Percentiles rank a stretch among this genome's conserved stretches.
phyloP scores from a whole-genome alignment of 2,888 invertebrate genomes.

The Machimus atricapillus region DNA sequence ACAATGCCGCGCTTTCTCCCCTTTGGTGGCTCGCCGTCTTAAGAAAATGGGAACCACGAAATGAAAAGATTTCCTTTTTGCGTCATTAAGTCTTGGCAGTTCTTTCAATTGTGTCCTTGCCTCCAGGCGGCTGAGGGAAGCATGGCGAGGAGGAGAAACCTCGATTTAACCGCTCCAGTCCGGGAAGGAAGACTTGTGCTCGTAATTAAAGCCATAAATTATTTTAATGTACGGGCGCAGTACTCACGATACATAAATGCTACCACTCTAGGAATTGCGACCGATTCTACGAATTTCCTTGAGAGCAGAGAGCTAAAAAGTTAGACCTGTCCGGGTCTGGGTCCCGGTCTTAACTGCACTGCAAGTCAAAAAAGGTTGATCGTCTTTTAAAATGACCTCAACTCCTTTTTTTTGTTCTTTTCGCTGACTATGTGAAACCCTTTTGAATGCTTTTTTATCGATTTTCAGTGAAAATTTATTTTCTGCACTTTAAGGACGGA shows the following conservation, averaged over 20 bases:
- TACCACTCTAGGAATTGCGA: background rate
- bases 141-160: background rate
- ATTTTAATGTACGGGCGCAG: constrained; percentile 19
- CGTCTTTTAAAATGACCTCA: background rate
- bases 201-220: constrained; percentile 38
- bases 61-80: constrained; percentile 40
- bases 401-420: background rate
- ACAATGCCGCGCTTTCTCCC: constrained; percentile 5
- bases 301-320: background rate
- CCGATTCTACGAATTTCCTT: background rate
- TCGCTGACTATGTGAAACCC: background rate
- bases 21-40: constrained; percentile 11
- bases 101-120: constrained; percentile 36
- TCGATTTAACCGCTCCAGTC: background rate
- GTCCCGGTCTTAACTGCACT: background rate
- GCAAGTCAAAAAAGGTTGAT: background rate
- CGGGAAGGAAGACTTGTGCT: constrained; percentile 6
- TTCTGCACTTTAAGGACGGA: constrained; percentile 14
- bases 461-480: constrained; percentile 34
- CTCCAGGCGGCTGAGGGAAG: background rate
- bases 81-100: constrained; percentile 38
- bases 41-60: constrained; percentile 39
- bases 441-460: background rate
- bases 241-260: background rate
- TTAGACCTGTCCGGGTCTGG: background rate